Evolutionary conservation across 2,888 invertebrate genomes (phyloP), one percentile per base, ranked within the genome.

Genomic region (Tolmerus cingulatus): DNA sequence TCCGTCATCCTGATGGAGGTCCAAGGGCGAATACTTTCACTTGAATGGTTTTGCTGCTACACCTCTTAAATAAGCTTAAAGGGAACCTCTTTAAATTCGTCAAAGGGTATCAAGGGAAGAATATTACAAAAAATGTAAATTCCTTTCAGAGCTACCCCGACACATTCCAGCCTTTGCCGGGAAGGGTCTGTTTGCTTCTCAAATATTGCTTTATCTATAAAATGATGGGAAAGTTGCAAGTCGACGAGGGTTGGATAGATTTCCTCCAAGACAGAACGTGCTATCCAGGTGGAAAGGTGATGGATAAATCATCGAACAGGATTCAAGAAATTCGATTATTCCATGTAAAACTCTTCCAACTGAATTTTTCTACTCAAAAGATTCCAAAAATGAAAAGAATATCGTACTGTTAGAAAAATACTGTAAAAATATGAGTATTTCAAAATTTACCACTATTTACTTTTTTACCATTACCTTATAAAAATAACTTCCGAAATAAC

Each of bases 31-130:
- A 23, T 37, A 57, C 43, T 82, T 82, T 57, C 82, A 79, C 51
- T 51, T n/a, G 23, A n/a, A 23, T 79, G 46, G 30, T 79, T 79
- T 46, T 51, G 40, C 43, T 55, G 19, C 12, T 34, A 66, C 40
- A 55, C 37, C 57, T 82, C 37, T 66, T 37, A 82, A 82, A 82
- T 57, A 82, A 82, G 82, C 82, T 82, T 57, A 82, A 76, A 66
- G 51, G 46, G 82, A 23, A 57, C 34, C 66, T 82, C 46, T 57
- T 37, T 55, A 57, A 82, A 82, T 14, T 57, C 82, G n/a, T 46
- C 66, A 57, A 82, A 82, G 57, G 82, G 66, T 66, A 82, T 82
- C 82, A 40, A n/a, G 14, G 2, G 34, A 19, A 66, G 66, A 27
- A 66, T 66, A n/a, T 57, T 57, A 66, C 66, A 66, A 66, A 66